A percentile compares a stretch with the other conserved stretches of the same genome.
phyloP scores from a whole-genome alignment of 2,888 invertebrate species.

The Leptopilina drosophilae region DNA sequence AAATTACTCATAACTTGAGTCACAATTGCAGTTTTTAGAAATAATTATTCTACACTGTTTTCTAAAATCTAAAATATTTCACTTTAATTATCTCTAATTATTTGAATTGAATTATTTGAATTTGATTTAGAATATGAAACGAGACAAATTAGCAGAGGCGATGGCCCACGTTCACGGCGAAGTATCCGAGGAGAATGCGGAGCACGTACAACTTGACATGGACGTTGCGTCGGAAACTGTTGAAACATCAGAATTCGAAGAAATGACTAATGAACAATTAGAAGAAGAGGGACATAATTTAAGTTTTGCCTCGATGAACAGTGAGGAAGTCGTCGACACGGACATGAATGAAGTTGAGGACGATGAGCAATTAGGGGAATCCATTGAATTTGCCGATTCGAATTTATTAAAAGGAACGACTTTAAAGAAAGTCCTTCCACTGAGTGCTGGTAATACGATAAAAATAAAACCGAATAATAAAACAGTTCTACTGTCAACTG shows the following conservation, averaged over 20 bases:
- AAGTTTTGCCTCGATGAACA: constrained; percentile 54
- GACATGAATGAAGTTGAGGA: constrained; percentile 44
- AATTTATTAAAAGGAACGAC: constrained; percentile 10
- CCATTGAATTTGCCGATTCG: background rate
- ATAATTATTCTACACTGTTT: background rate
- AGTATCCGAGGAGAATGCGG: constrained; percentile 63
- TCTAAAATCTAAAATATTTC: too few relatives aligned
- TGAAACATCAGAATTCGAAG: constrained; percentile 35
- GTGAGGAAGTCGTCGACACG: constrained; percentile 33
- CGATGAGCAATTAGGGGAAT: background rate
- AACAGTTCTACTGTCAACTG: constrained; percentile 66
- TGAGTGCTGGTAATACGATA: constrained; percentile 55
- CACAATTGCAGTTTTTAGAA: background rate
- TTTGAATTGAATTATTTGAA: too few relatives aligned
- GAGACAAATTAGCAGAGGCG: constrained; percentile 69
- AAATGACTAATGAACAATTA: constrained; percentile 18
- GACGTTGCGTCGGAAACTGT: constrained; percentile 63
- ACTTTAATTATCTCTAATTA: too few relatives aligned
- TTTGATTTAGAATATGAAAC: constrained; percentile 51
- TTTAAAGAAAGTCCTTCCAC: background rate
- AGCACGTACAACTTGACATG: constrained; percentile 68
- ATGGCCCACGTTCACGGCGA: constrained; percentile 72
- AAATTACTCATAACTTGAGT: too few relatives aligned
- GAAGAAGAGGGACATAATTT: constrained; percentile 44
- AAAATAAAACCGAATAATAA: constrained; percentile 61